A percentile compares a stretch with the other conserved stretches of the same genome.
phyloP scores from a whole-genome alignment of 2,888 invertebrate genomes.

The Chymomyza procnemis region DNA sequence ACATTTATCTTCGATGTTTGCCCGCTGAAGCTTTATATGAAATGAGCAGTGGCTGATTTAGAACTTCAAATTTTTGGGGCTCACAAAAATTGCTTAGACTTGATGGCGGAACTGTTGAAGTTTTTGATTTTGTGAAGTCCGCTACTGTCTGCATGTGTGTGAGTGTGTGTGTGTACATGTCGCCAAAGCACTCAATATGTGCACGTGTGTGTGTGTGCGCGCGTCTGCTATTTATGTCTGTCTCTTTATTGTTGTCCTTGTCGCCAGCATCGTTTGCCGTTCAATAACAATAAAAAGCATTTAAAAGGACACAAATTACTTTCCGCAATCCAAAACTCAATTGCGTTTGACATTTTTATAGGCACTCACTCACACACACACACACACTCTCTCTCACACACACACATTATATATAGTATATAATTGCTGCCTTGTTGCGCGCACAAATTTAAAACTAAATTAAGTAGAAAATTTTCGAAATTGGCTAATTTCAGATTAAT shows the following conservation, averaged over 20 bases:
- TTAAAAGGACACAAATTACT: slow-evolving; percentile 70
- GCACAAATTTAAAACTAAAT: background rate
- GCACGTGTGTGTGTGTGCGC: slow-evolving; percentile 1
- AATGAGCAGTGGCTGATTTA: background rate
- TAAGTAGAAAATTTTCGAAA: background rate
- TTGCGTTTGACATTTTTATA: slow-evolving; percentile 55
- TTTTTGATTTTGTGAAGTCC: background rate
- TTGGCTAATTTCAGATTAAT: background rate
- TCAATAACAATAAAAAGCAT: slow-evolving; percentile 64
- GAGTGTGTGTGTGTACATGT: slow-evolving; percentile 19
- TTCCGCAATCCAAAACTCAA: slow-evolving; percentile 35
- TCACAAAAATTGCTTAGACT: too few species aligned
- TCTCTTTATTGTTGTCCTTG: slow-evolving; percentile 3
- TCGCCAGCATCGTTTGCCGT: slow-evolving; percentile 19
- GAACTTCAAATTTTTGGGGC: too few species aligned
- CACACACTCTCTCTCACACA: slow-evolving; percentile 3
- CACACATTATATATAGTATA: background rate
- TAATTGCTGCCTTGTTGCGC: background rate
- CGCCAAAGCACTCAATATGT: background rate
- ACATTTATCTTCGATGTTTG: slow-evolving; percentile 61
- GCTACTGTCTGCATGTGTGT: background rate
- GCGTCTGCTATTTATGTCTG: slow-evolving; percentile 2
- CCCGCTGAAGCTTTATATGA: slow-evolving; percentile 16
- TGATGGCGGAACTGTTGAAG: too few species aligned
- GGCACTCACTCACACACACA: slow-evolving; percentile 6